Conservation (phyloP, 2,113 vertebrate species). For the Sialia sialis region DNA sequence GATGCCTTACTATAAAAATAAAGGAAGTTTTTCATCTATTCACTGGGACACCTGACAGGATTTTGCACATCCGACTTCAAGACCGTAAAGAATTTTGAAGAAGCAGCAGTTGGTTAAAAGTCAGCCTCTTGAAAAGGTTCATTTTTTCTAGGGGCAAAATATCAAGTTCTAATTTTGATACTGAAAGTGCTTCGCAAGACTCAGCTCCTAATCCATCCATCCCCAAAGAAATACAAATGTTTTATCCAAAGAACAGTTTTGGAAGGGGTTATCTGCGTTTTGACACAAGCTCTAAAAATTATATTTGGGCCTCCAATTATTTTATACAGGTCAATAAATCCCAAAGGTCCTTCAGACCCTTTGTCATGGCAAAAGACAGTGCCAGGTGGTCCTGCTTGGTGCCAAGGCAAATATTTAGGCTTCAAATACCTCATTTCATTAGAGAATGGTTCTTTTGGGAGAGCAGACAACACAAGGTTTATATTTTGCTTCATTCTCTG, state of each 20-base stretch:
- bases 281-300: neutral
- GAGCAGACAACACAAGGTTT: neutral
- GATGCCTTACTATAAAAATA: neutral
- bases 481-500: neutral
- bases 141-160: neutral
- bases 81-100: neutral
- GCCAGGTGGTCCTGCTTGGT: neutral
- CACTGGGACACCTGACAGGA: neutral
- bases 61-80: neutral
- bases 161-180: neutral
- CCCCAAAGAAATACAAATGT: neutral
- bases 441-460: accelerated
- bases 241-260: neutral
- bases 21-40: constrained; percentile 7
- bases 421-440: neutral
- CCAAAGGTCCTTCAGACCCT: neutral
- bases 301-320: neutral
- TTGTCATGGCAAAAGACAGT: accelerated
- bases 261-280: neutral
- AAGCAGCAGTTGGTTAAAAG: neutral
- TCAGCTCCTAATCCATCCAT: neutral
- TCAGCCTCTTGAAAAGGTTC: neutral
- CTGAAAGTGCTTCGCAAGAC: neutral
- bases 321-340: neutral
- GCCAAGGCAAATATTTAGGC: neutral